These are phyloP conservation scores for Standfussiana lucernea DNA, from an alignment of 2,888 invertebrate species.

Conservation along the genomic window DNA sequence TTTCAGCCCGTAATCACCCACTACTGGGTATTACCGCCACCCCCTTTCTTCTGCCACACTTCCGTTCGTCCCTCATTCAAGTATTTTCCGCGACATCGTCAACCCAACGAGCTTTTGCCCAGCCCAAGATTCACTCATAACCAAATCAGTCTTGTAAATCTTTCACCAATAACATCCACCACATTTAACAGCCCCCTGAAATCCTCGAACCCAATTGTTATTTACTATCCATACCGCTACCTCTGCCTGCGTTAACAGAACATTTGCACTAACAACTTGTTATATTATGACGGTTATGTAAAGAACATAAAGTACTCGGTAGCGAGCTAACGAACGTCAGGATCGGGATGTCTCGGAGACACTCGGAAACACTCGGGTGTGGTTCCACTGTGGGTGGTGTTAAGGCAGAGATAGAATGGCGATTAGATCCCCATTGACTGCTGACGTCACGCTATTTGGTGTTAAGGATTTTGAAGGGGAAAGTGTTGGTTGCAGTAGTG, in stretches of 20 bases:
- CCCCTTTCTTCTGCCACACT: background rate
- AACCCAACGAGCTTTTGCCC: background rate
- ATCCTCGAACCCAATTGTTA: conserved; percentile 47
- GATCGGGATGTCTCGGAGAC: conserved; percentile 53
- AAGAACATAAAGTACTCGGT: conserved; percentile 59
- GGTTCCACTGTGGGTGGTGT: conserved; percentile 53
- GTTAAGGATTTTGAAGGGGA: conserved; percentile 36
- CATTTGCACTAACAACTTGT: conserved; percentile 49
- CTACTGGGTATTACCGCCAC: background rate
- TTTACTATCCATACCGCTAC: conserved; percentile 51
- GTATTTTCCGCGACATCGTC: background rate
- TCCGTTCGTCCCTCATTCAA: background rate
- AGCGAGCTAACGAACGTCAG: conserved; percentile 68
- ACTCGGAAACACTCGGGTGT: conserved; percentile 47
- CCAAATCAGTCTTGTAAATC: background rate
- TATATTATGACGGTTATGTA: conserved; percentile 60
- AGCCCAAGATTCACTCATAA: background rate
- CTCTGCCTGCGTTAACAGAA: conserved; percentile 34
- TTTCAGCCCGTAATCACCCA: background rate
- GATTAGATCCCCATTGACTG: conserved; percentile 51
- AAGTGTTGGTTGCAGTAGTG: conserved; percentile 8
- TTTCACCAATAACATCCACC: background rate
- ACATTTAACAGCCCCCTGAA: background rate
- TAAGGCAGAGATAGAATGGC: conserved; percentile 33
- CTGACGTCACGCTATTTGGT: conserved; percentile 34